Conservation (phyloP, 2,888 invertebrate species). For the Anorthoa munda region DNA sequence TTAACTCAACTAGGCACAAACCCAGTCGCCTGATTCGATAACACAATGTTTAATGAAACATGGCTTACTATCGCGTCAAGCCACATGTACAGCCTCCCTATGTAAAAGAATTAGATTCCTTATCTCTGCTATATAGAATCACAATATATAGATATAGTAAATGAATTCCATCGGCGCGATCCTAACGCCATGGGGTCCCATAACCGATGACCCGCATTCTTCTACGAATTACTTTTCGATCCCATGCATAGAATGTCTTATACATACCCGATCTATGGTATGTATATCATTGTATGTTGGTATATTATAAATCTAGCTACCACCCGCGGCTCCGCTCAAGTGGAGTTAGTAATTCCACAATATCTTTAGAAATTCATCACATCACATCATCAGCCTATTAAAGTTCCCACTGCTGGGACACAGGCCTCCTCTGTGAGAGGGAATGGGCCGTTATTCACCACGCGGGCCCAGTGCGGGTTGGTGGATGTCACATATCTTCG, state of each 20-base stretch:
- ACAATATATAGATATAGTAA: slow-evolving; percentile 3
- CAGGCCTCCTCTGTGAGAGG: too few species aligned
- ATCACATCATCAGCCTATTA: too few species aligned
- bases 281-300: background rate
- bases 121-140: slow-evolving; percentile 26
- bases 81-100: background rate
- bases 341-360: too few species aligned
- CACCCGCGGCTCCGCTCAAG: too few species aligned
- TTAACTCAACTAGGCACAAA: background rate
- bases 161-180: slow-evolving; percentile 30
- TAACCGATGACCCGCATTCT: slow-evolving; percentile 57
- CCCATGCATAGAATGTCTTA: slow-evolving; percentile 13
- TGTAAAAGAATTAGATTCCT: slow-evolving; percentile 22
- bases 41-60: background rate
- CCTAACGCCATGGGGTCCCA: slow-evolving; percentile 35
- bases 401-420: too few species aligned
- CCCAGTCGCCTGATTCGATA: background rate
- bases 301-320: background rate
- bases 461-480: too few species aligned
- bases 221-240: slow-evolving; percentile 49
- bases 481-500: too few species aligned
- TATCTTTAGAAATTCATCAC: too few species aligned
- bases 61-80: too few species aligned
- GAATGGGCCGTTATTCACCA: too few species aligned
- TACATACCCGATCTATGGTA: background rate